These are phyloP conservation scores for Brachionus angularis DNA, from an alignment of 1,140 invertebrate genomes.

Conservation along the genomic window DNA sequence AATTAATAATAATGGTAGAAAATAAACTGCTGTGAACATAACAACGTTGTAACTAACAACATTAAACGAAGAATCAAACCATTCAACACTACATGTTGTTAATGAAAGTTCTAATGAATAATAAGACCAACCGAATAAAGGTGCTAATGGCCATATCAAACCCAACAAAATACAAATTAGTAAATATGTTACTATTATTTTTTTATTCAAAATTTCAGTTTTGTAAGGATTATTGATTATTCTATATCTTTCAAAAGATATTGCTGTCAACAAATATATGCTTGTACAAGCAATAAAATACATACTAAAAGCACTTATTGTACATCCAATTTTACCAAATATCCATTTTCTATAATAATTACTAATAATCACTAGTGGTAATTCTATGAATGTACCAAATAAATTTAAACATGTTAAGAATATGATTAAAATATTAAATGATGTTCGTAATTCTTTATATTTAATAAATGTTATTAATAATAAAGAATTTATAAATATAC, in stretches of 20 bases:
- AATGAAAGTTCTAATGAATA: background rate
- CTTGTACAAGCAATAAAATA: no score
- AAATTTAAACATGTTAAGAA: background rate
- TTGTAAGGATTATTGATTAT: no score
- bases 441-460: background rate
- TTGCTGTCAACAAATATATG: no score
- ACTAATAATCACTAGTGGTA: background rate
- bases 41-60: background rate
- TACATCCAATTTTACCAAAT: no score
- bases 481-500: background rate
- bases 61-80: background rate
- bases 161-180: background rate
- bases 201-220: no score
- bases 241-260: no score
- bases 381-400: background rate
- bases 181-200: no score
- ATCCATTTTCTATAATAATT: background rate
- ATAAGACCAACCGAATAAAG: background rate
- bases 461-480: background rate
- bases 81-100: background rate
- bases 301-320: no score
- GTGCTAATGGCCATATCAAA: background rate
- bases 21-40: background rate
- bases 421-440: background rate
- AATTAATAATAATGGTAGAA: background rate